Base-by-base conservation (phyloP, 2,797 vertebrate genomes). In the Vultur gryphus region DNA sequence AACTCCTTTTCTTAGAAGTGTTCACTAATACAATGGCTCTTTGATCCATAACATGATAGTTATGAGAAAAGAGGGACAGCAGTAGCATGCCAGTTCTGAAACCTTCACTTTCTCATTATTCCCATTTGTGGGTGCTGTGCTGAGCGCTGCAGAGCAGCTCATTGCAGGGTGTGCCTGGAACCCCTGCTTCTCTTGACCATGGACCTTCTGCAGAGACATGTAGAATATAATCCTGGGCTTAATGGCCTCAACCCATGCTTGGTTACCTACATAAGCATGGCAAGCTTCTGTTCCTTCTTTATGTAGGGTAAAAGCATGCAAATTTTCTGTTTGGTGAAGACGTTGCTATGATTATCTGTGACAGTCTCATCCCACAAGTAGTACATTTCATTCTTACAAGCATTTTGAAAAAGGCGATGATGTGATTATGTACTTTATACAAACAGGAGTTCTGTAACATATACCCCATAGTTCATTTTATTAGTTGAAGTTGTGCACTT, bases 101-200 rank as follows among this genome's bases (percentile, higher is more conserved):
- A 51, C 33, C 6, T 33, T 43, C 1, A 0, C 26, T 59, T 59
- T 46, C 49, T 39, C 35, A 1, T 1, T 1, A 41, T 29, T 44
- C 15, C 23, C 13, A 1, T 7, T 28, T 46, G 44, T 12, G 11
- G 24, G 20, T 2, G 35, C 44, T 37, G 25, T 5, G 35, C 39
- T 17, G 24, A 49, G 59, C 6, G 0, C 39, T 33, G 54, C 26
- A 41, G 29, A 72, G 39, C 46, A 54, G 17, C 16, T 55, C 37
- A 49, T 69, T 49, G 39, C 49, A 48, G 9, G 8, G 2, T 11
- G 7, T 2, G 3, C 35, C 54, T 61, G 17, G 10, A 77, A 18
- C 6, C 11, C 8, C 67, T 69, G 51, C 39, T 84, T 58, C 37
- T 35, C 72, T 35, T 35, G 18, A 33, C 26, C 49, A 29, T 7